Percentiles rank a stretch among this genome's conserved stretches.
Evolutionary conservation across 2,113 vertebrate genomes (phyloP).

Genomic region (Erythrocercus mccallii): DNA sequence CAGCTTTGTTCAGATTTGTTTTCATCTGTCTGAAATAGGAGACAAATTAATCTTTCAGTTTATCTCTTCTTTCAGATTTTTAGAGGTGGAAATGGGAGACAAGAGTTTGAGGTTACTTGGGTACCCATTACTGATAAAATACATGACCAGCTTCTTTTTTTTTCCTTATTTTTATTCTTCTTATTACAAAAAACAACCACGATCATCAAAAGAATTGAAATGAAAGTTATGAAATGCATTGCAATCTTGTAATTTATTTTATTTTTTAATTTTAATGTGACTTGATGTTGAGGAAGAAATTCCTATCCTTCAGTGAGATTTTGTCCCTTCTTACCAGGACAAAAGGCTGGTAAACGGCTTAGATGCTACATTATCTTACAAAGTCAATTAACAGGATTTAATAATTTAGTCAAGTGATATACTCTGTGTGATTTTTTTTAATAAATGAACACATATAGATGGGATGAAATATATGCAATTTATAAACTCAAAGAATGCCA

Average conservation of each 20-base stretch:
- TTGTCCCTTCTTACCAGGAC: not conserved
- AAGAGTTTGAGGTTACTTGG: fast-evolving
- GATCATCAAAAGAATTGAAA: not conserved
- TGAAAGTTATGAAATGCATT: not conserved
- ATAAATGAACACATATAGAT: not conserved
- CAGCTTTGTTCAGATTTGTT: not conserved
- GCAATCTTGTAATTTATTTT: not conserved
- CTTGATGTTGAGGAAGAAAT: not conserved
- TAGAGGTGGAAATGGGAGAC: not conserved
- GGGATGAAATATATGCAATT: not conserved
- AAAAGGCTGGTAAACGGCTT: not conserved
- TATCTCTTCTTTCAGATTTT: not conserved
- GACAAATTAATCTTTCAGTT: not conserved
- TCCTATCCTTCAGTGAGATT: not conserved
- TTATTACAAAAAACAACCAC: not conserved
- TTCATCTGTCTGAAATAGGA: not conserved
- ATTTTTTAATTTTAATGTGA: not conserved
- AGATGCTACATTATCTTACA: not conserved
- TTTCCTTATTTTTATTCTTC: not conserved
- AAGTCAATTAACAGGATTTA: not conserved
- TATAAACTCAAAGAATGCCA: not conserved
- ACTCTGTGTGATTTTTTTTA: not conserved
- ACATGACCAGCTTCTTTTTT: not conserved
- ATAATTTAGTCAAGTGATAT: not conserved
- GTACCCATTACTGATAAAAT: not conserved